Evolutionary conservation across 2,113 vertebrate species (phyloP).

Genomic region (Oenanthe oenanthe): DNA sequence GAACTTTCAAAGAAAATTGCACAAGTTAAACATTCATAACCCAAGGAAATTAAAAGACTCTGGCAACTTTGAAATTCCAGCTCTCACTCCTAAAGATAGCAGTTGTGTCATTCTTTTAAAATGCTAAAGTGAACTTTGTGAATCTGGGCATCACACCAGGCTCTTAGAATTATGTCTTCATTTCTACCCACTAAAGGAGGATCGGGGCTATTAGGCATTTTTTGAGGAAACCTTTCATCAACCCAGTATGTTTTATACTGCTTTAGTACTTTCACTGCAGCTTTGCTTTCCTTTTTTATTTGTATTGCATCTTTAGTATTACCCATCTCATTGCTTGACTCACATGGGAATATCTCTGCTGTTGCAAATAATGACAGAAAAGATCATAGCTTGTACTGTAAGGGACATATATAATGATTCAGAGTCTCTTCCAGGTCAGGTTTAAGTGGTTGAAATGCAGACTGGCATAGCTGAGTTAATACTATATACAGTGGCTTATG

Average conservation of each 20-base stretch:
- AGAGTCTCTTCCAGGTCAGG: background rate
- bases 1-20: constrained; percentile 20
- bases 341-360: background rate
- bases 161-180: background rate
- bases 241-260: background rate
- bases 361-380: background rate
- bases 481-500: background rate
- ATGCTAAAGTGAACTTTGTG: background rate
- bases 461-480: background rate
- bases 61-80: background rate
- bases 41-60: background rate
- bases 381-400: background rate
- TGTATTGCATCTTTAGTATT: background rate
- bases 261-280: background rate
- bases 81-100: background rate
- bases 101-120: background rate
- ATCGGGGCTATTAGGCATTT: background rate
- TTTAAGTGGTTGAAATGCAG: background rate
- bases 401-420: background rate
- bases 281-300: background rate
- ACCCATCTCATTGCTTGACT: background rate
- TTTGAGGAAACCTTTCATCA: background rate
- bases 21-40: background rate
- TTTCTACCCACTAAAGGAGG: background rate
- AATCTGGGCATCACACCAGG: background rate